A percentile compares a stretch with the other conserved stretches of the same genome.
Conservation (phyloP, 2,797 vertebrate species). For the Tragelaphus eurycerus region DNA sequence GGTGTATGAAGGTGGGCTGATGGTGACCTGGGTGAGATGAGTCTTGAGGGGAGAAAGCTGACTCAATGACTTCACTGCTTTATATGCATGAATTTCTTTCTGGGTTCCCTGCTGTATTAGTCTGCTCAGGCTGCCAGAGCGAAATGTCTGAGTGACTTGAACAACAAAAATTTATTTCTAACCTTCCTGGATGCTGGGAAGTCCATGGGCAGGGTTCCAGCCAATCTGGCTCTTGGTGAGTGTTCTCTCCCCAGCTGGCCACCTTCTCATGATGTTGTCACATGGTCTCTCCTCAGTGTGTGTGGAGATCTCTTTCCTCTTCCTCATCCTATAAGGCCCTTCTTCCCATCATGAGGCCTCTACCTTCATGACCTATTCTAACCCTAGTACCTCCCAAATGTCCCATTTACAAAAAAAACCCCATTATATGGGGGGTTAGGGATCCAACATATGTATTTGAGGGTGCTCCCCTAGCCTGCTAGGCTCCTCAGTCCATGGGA, state of each 20-base stretch:
- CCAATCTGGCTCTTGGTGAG: background rate
- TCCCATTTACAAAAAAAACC: background rate
- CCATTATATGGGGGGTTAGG: background rate
- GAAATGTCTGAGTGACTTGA: background rate
- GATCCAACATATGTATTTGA: background rate
- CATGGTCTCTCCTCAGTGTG: background rate
- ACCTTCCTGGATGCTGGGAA: background rate
- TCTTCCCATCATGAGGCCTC: background rate
- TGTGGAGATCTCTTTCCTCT: background rate
- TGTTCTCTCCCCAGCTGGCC: background rate
- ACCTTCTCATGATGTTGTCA: background rate
- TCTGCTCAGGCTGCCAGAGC: background rate
- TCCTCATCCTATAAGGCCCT: background rate
- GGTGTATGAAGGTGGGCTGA: background rate
- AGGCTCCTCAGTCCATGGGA: background rate
- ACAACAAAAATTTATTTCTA: background rate
- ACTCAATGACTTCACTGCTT: background rate
- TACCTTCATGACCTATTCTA: background rate
- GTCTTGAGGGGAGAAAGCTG: background rate
- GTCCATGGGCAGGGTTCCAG: background rate
- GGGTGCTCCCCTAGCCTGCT: background rate
- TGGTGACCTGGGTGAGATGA: background rate
- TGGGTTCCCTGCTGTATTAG: background rate
- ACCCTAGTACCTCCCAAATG: background rate
- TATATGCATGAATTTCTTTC: background rate